These are phyloP conservation scores for Andrena minutula DNA, from an alignment of 2,888 invertebrate genomes.

Conservation along the genomic window DNA sequence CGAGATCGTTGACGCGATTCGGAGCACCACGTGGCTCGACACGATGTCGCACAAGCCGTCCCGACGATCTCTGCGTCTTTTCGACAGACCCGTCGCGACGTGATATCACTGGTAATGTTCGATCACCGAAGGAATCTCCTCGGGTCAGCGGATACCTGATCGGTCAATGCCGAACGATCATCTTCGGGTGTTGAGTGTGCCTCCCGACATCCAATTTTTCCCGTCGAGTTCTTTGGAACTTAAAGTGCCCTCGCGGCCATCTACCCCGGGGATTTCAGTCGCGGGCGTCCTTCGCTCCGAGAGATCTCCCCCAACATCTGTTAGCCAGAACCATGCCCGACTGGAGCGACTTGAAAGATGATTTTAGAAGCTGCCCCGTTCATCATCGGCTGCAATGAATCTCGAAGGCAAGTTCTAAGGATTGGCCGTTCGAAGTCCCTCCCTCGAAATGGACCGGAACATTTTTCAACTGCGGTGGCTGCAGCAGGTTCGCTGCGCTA, in stretches of 20 bases:
- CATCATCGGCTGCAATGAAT: neutral
- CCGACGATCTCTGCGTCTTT: conserved; percentile 7
- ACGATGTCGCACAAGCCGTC: conserved; percentile 55
- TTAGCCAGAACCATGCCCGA: conserved; percentile 3
- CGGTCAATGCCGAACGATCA: neutral
- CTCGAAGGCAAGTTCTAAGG: neutral
- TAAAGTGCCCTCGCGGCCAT: conserved; percentile 10
- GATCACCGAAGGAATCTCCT: conserved; percentile 9
- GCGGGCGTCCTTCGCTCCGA: neutral
- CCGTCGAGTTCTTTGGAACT: conserved; percentile 6
- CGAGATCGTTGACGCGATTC: conserved; percentile 54
- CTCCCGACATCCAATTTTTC: conserved; percentile 27
- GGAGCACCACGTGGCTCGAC: conserved; percentile 59
- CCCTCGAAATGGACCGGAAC: neutral
- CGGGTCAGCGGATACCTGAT: neutral
- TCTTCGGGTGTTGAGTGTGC: conserved; percentile 38
- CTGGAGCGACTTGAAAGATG: neutral
- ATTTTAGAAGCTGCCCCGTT: neutral
- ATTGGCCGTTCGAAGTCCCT: neutral
- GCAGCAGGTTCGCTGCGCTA: neutral
- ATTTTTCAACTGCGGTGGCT: neutral
- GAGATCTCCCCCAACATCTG: conserved; percentile 57
- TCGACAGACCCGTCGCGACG: conserved; percentile 45
- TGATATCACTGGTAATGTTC: conserved; percentile 24
- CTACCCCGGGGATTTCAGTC: conserved; percentile 22